These are phyloP conservation scores for Odontesthes bonariensis DNA, from an alignment of 2,113 vertebrate species.

Conservation along the genomic window DNA sequence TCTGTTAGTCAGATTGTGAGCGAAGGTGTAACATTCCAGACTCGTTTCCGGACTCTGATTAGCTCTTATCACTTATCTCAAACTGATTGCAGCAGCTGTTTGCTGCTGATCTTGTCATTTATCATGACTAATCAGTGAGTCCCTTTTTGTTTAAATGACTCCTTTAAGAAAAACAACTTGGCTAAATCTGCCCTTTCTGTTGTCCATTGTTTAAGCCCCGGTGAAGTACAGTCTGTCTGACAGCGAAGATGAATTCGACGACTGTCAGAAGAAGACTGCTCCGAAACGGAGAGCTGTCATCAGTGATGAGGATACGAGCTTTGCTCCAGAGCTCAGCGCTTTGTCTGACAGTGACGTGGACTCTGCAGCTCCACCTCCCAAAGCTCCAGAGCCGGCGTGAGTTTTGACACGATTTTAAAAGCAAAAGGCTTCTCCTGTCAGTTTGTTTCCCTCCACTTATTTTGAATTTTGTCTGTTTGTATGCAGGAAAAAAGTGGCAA, in stretches of 20 bases:
- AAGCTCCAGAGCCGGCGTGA: slow-evolving; percentile 65
- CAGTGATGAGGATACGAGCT: slow-evolving; percentile 61
- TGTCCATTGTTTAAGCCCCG: slow-evolving; percentile 21
- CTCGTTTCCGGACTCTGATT: neutral
- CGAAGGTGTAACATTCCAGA: neutral
- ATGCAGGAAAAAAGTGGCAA: slow-evolving; percentile 71
- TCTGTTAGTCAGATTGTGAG: neutral
- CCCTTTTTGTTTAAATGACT: neutral
- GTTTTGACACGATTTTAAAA: slow-evolving; percentile 11
- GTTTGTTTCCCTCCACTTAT: neutral
- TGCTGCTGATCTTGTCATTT: neutral
- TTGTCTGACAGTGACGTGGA: slow-evolving; percentile 54
- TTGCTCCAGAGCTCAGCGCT: slow-evolving; percentile 30
- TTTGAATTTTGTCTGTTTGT: neutral
- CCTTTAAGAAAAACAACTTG: neutral
- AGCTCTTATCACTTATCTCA: neutral
- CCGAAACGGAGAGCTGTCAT: slow-evolving; percentile 23
- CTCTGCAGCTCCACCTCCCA: slow-evolving; percentile 50
- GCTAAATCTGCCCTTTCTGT: neutral
- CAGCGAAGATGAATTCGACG: slow-evolving; percentile 78
- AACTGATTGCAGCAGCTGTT: neutral
- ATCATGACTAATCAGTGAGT: neutral
- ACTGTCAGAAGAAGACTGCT: slow-evolving; percentile 47
- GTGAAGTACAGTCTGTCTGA: slow-evolving; percentile 76
- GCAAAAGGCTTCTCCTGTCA: neutral